Percentiles rank a stretch among this genome's conserved stretches.
phyloP scores from a whole-genome alignment of 1,140 invertebrate genomes.

The Solenopsis fugax region DNA sequence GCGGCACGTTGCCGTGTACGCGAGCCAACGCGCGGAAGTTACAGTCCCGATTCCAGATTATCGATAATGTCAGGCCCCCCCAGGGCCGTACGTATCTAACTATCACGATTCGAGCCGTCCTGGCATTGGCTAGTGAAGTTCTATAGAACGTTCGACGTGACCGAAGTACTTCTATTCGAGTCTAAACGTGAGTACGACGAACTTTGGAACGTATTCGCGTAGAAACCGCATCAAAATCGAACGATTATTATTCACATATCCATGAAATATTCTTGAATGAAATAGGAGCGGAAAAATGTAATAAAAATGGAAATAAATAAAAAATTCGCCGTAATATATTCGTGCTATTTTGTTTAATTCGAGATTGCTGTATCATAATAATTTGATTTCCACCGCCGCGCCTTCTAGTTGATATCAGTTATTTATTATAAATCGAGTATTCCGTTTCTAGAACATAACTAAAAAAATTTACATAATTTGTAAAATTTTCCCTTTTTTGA shows the following conservation, averaged over 20 bases:
- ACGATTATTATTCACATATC: not conserved
- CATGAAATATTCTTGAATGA: not conserved
- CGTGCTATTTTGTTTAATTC: not conserved
- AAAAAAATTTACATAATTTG: not conserved
- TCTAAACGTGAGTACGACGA: slow-evolving; percentile 24
- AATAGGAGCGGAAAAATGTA: not conserved
- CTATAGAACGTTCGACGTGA: slow-evolving; percentile 42
- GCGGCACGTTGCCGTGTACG: slow-evolving; percentile 33
- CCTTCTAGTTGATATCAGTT: not conserved
- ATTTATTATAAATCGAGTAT: not conserved
- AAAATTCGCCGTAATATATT: slow-evolving; percentile 15
- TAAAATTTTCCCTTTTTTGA: not conserved
- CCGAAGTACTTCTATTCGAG: slow-evolving; percentile 25
- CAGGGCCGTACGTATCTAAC: slow-evolving; percentile 60
- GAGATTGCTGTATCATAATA: not conserved
- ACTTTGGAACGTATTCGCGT: not conserved
- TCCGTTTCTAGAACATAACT: not conserved
- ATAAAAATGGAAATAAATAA: not conserved
- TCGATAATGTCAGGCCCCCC: slow-evolving; percentile 73
- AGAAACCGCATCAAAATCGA: slow-evolving; percentile 15
- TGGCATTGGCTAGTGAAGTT: slow-evolving; percentile 42
- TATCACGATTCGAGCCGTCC: slow-evolving; percentile 62
- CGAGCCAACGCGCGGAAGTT: slow-evolving; percentile 55
- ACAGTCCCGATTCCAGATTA: slow-evolving; percentile 75
- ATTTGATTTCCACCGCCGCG: not conserved